phyloP scores from a whole-genome alignment of 1,140 invertebrate genomes.

The Geopemphigus sp. region DNA sequence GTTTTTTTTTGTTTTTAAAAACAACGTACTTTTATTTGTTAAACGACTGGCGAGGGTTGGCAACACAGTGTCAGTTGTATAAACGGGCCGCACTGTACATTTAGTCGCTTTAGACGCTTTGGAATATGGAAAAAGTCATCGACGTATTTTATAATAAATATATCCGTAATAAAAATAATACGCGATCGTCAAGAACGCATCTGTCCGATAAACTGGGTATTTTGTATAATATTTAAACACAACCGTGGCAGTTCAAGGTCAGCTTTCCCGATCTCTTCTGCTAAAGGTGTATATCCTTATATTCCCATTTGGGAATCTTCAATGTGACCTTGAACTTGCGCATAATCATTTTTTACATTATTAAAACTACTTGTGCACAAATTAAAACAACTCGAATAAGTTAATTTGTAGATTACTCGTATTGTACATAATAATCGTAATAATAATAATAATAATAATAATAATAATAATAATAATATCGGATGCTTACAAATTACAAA shows the following conservation, averaged over 20 bases:
- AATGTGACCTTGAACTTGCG: conserved; percentile 32
- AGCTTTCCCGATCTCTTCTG: conserved; percentile 35
- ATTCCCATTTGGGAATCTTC: background rate
- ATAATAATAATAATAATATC: conserved; percentile 1
- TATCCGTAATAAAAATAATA: conserved; percentile 4
- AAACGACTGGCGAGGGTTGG: conserved; percentile 38
- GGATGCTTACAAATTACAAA: conserved; percentile 36
- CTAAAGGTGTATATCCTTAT: background rate
- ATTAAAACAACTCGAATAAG: background rate
- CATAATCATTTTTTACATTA: conserved; percentile 13
- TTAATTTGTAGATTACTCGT: conserved; percentile 21
- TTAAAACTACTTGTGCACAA: conserved; percentile 17
- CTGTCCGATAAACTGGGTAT: background rate
- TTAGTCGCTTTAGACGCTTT: conserved; percentile 49
- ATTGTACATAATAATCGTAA: conserved; percentile 13
- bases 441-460: background rate
- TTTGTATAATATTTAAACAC: background rate
- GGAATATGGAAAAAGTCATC: conserved; percentile 39
- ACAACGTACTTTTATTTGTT: conserved; percentile 4
- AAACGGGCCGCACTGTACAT: conserved; percentile 46
- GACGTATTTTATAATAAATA: conserved; percentile 24
- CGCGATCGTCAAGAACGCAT: background rate
- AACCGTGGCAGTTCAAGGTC: conserved; percentile 36
- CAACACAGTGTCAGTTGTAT: conserved; percentile 46
- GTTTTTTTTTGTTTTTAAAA: background rate